Evolutionary conservation across 2,888 invertebrate species (phyloP).

Genomic region (Troides aeacus): DNA sequence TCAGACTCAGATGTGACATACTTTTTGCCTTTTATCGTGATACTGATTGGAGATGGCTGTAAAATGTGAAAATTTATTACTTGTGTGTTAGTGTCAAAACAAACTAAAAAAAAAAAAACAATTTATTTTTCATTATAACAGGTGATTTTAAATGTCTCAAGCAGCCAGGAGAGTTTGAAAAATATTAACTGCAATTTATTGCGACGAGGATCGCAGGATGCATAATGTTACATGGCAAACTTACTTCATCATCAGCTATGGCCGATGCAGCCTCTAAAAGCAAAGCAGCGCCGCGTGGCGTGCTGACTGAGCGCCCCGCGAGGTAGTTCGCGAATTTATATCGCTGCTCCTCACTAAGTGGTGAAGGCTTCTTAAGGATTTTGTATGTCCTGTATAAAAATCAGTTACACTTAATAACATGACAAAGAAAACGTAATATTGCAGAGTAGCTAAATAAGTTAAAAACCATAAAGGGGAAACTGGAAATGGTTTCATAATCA

Average conservation of each 20-base stretch:
- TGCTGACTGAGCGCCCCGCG: slow-evolving; percentile 92
- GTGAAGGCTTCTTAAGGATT: slow-evolving; percentile 62
- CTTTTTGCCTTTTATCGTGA: slow-evolving; percentile 88
- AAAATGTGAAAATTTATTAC: neutral
- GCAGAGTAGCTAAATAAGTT: too few species aligned
- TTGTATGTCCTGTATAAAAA: slow-evolving; percentile 53
- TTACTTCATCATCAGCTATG: slow-evolving; percentile 85
- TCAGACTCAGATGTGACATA: slow-evolving; percentile 88
- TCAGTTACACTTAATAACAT: neutral
- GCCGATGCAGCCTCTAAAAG: slow-evolving; percentile 88
- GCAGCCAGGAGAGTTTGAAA: too few species aligned
- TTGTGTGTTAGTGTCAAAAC: too few species aligned
- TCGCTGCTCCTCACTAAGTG: slow-evolving; percentile 87
- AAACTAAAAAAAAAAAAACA: too few species aligned
- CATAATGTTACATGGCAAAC: neutral
- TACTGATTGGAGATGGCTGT: slow-evolving; percentile 90
- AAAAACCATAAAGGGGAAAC: too few species aligned
- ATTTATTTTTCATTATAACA: too few species aligned
- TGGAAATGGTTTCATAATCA: too few species aligned
- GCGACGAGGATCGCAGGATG: too few species aligned
- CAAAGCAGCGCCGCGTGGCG: slow-evolving; percentile 89
- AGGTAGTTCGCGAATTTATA: slow-evolving; percentile 95
- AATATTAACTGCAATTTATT: too few species aligned
- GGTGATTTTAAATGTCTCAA: too few species aligned
- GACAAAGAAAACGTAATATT: too few species aligned